These are phyloP conservation scores for Poicephalus gulielmi DNA, from an alignment of 2,113 vertebrate genomes.

Conservation along the genomic window DNA sequence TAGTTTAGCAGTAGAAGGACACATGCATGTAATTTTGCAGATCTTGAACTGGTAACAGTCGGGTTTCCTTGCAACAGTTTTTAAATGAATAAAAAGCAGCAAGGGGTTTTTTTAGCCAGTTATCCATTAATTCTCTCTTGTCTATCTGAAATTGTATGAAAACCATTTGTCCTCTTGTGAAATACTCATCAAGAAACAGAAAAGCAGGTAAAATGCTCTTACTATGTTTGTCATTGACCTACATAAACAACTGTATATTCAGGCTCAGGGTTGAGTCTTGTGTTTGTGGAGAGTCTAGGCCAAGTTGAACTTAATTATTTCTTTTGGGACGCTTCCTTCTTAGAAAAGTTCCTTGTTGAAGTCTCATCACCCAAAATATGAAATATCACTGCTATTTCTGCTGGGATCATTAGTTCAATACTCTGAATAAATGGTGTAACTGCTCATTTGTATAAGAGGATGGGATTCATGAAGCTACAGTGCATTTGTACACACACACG, in stretches of 20 bases:
- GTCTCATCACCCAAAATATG: not conserved
- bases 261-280: not conserved
- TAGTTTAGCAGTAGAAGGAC: not conserved
- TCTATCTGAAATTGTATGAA: not conserved
- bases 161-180: not conserved
- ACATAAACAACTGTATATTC: not conserved
- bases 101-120: not conserved
- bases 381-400: not conserved
- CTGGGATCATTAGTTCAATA: conserved; percentile 1
- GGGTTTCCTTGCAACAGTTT: not conserved
- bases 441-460: not conserved
- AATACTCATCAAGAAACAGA: not conserved
- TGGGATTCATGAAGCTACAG: conserved; percentile 38
- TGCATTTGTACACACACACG: conserved; percentile 63
- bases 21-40: not conserved
- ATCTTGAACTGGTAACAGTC: not conserved
- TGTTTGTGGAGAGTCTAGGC: not conserved
- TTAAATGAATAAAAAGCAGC: not conserved
- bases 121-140: not conserved
- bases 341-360: not conserved
- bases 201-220: not conserved
- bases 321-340: not conserved
- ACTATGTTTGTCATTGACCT: conserved; percentile 2
- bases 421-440: not conserved
- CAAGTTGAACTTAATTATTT: not conserved